Conservation (phyloP, 2,797 vertebrate genomes). For the Lithobates sylvaticus region DNA sequence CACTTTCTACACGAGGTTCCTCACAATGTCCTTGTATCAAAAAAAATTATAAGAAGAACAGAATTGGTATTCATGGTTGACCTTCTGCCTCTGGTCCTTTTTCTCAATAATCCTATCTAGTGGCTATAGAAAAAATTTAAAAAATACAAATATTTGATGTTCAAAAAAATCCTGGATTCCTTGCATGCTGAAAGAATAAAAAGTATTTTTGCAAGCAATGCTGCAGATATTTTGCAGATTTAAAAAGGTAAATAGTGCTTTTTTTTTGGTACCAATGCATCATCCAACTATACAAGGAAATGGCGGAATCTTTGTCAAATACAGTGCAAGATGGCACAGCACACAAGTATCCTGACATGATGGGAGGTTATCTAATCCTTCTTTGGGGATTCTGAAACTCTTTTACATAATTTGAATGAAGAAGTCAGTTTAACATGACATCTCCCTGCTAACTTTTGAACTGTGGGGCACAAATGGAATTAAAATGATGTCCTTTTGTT, state of each 20-base stretch:
- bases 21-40: too few relatives aligned
- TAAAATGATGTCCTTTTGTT: slow-evolving; percentile 61
- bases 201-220: background rate
- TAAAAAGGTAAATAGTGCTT: background rate
- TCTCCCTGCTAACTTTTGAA: slow-evolving; percentile 55
- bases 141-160: too few relatives aligned
- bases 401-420: slow-evolving; percentile 52
- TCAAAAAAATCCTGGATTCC: too few relatives aligned
- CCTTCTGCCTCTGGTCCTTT: too few relatives aligned
- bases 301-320: background rate
- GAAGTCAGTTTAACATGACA: slow-evolving; percentile 60
- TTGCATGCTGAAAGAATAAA: too few relatives aligned
- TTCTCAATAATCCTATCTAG: too few relatives aligned
- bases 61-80: too few relatives aligned
- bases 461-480: slow-evolving; percentile 60
- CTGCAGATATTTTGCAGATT: background rate
- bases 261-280: background rate
- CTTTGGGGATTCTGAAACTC: slow-evolving; percentile 32
- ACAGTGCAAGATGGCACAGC: background rate
- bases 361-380: background rate
- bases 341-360: background rate
- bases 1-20: too few relatives aligned
- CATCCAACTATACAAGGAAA: background rate
- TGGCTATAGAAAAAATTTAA: too few relatives aligned
- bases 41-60: too few relatives aligned